A percentile compares a stretch with the other conserved stretches of the same genome.
Conservation (phyloP, 2,113 vertebrate genomes). For the Scatophagus argus region DNA sequence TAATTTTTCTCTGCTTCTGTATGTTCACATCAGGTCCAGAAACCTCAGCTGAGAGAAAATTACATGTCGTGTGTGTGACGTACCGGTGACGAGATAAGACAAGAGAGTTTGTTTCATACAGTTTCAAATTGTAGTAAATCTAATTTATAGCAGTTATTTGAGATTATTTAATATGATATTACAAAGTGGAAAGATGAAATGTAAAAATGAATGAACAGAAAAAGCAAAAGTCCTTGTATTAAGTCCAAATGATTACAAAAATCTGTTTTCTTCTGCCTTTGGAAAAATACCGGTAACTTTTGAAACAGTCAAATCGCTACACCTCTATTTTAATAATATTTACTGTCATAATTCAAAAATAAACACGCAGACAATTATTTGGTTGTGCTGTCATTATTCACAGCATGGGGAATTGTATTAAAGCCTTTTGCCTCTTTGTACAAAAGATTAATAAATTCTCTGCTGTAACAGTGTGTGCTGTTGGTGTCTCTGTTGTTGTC, state of each 20-base stretch:
- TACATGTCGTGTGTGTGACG: not conserved
- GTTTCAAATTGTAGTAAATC: not conserved
- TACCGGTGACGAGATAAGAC: not conserved
- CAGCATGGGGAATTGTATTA: not conserved
- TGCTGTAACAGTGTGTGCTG: not conserved
- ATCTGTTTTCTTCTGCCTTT: not conserved
- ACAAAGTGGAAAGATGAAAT: not conserved
- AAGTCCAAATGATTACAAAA: not conserved
- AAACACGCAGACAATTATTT: not conserved
- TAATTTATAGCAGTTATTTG: not conserved
- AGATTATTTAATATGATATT: not conserved
- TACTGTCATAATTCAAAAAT: not conserved
- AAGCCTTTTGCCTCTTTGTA: constrained; percentile 7
- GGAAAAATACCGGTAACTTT: not conserved
- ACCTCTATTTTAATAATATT: not conserved
- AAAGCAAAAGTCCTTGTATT: not conserved
- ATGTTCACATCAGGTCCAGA: not conserved
- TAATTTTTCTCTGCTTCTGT: not conserved
- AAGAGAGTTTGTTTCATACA: not conserved
- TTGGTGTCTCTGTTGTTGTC: constrained; percentile 30
- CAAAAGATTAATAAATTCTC: constrained; percentile 43
- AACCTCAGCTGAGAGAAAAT: not conserved
- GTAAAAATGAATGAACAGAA: not conserved
- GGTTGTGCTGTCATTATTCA: constrained; percentile 10
- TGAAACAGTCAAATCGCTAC: not conserved